These are phyloP conservation scores for Aramus guarauna DNA, from an alignment of 2,113 vertebrate genomes.

Conservation along the genomic window DNA sequence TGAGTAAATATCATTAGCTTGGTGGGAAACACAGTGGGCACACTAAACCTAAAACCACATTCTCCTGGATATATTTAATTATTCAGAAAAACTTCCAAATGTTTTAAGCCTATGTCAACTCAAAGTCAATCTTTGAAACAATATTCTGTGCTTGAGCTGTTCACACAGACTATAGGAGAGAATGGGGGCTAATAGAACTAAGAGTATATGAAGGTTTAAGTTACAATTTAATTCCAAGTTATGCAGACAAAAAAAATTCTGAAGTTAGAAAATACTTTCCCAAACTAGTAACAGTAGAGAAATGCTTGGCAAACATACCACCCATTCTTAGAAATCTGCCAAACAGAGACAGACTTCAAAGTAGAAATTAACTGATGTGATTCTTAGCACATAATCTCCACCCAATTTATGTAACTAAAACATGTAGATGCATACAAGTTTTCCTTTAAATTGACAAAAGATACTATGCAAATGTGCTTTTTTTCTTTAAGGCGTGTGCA, in stretches of 20 bases:
- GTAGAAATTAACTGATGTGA: not conserved
- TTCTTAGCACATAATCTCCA: not conserved
- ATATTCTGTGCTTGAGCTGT: not conserved
- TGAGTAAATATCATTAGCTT: not conserved
- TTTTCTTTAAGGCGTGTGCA: not conserved
- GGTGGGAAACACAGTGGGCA: not conserved
- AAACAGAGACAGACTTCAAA: not conserved
- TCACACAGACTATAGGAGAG: accelerated
- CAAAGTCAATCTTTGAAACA: not conserved
- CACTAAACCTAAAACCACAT: not conserved
- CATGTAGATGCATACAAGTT: not conserved
- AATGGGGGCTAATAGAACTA: not conserved
- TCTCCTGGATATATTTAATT: not conserved
- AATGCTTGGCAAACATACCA: not conserved
- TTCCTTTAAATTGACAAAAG: not conserved
- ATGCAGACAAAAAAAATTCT: not conserved
- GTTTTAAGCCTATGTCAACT: not conserved
- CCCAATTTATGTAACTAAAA: not conserved
- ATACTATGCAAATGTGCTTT: not conserved
- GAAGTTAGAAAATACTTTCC: not conserved
- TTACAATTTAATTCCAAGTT: not conserved
- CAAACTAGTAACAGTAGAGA: not conserved
- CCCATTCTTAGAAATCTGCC: not conserved
- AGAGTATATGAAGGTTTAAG: not conserved
- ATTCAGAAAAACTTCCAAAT: not conserved